Percentiles rank a stretch among this genome's conserved stretches.
These are phyloP conservation scores for Dicaeum eximium DNA, from an alignment of 2,113 vertebrate species.

Conservation along the genomic window DNA sequence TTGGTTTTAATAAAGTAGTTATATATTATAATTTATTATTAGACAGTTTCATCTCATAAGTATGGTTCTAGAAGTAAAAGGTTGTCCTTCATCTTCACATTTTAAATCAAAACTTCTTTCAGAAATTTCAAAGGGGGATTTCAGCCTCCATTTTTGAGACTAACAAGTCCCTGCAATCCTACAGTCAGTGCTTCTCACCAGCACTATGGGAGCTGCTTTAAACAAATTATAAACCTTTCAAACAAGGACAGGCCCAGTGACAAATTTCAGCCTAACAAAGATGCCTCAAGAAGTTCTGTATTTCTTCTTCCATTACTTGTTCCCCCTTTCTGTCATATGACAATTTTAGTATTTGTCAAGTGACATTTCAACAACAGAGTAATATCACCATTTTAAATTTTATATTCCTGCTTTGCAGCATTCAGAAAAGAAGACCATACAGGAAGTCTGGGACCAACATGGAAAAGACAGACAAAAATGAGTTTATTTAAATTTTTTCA, in stretches of 20 bases:
- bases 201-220: not conserved
- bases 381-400: not conserved
- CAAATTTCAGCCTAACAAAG: not conserved
- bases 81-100: not conserved
- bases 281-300: not conserved
- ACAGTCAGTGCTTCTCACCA: not conserved
- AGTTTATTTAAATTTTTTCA: not conserved
- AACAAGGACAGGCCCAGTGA: not conserved
- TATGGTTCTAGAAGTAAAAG: not conserved
- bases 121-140: not conserved
- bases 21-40: conserved; percentile 43
- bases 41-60: not conserved
- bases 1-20: conserved; percentile 57
- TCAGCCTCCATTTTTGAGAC: not conserved
- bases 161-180: not conserved
- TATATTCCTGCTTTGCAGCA: not conserved
- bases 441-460: not conserved
- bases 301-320: not conserved
- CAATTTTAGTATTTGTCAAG: not conserved
- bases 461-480: not conserved
- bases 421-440: not conserved
- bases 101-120: not conserved
- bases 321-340: not conserved
- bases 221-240: not conserved
- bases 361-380: not conserved